Conservation (phyloP, 1,140 invertebrate species). For the Drosophila tropicalis region DNA sequence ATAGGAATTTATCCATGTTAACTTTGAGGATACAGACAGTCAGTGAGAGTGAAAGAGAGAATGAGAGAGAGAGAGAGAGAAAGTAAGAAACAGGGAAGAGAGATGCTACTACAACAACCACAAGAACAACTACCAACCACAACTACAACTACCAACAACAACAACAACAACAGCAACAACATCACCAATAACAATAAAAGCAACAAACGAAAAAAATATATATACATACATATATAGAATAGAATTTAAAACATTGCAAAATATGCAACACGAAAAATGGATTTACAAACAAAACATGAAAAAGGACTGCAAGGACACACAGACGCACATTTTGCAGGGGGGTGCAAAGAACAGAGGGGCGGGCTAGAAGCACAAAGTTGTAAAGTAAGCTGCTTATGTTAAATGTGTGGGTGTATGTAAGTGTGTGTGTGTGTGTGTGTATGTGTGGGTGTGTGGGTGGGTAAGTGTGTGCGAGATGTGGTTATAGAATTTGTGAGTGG, state of each 20-base stretch:
- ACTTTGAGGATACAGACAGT: conserved; percentile 76
- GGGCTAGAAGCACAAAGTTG: conserved; percentile 32
- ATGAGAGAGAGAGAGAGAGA: conserved; percentile 14
- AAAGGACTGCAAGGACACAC: conserved; percentile 11
- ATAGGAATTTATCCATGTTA: conserved; percentile 83
- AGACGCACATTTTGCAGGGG: conserved; percentile 2
- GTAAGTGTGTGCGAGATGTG: conserved; percentile 21
- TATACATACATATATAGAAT: too few relatives aligned
- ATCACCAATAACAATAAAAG: conserved; percentile 48
- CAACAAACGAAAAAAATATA: conserved; percentile 29
- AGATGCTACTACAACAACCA: conserved; percentile 55
- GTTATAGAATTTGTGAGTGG: conserved; percentile 41
- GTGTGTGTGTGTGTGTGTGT: conserved; percentile 1
- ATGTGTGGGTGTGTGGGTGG: conserved; percentile 2
- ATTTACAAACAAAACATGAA: conserved; percentile 15
- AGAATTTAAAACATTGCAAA: conserved; percentile 56
- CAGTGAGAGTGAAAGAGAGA: neutral
- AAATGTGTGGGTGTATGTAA: neutral
- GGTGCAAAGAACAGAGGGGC: neutral
- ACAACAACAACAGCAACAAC: conserved; percentile 49
- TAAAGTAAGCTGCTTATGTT: conserved; percentile 61
- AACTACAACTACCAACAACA: conserved; percentile 34
- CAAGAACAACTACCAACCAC: conserved; percentile 41
- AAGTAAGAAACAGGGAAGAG: conserved; percentile 25
- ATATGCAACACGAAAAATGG: conserved; percentile 2